These are phyloP conservation scores for Empis stercorea DNA, from an alignment of 2,888 invertebrate genomes.

Conservation along the genomic window DNA sequence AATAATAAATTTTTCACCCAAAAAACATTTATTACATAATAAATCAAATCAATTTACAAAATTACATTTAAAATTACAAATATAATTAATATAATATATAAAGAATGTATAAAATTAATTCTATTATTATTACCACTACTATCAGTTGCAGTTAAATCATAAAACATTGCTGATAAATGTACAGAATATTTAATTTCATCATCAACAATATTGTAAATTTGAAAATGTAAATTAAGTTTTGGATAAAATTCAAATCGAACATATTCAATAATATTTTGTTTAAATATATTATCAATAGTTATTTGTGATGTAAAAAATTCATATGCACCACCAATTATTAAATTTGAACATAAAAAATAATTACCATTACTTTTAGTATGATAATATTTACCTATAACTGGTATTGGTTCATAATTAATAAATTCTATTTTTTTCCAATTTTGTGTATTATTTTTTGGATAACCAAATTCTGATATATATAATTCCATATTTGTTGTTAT, in stretches of 20 bases:
- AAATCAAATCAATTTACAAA: too few relatives aligned
- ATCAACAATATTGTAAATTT: constrained; percentile 22
- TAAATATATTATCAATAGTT: constrained; percentile 11
- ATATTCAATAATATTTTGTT: constrained; percentile 24
- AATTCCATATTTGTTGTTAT: constrained; percentile 4
- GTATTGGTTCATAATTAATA: constrained; percentile 14
- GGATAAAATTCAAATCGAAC: constrained; percentile 23
- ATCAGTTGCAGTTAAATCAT: constrained; percentile 14
- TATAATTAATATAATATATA: too few relatives aligned
- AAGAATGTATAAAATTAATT: too few relatives aligned
- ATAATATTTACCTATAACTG: constrained; percentile 20
- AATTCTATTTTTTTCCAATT: constrained; percentile 25
- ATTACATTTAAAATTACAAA: too few relatives aligned
- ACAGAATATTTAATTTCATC: constrained; percentile 20
- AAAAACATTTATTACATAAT: too few relatives aligned
- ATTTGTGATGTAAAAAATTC: constrained; percentile 23
- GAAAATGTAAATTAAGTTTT: constrained; percentile 28
- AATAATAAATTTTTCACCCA: too few relatives aligned
- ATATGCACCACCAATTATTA: constrained; percentile 25
- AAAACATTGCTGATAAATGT: constrained; percentile 27
- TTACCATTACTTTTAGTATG: constrained; percentile 5
- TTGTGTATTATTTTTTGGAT: constrained; percentile 20
- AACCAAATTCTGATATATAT: constrained; percentile 26
- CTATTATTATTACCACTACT: too few relatives aligned
- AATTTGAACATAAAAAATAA: constrained; percentile 29